phyloP scores from a whole-genome alignment of 1,140 invertebrate genomes.

The Muscidifurax raptorellus region DNA sequence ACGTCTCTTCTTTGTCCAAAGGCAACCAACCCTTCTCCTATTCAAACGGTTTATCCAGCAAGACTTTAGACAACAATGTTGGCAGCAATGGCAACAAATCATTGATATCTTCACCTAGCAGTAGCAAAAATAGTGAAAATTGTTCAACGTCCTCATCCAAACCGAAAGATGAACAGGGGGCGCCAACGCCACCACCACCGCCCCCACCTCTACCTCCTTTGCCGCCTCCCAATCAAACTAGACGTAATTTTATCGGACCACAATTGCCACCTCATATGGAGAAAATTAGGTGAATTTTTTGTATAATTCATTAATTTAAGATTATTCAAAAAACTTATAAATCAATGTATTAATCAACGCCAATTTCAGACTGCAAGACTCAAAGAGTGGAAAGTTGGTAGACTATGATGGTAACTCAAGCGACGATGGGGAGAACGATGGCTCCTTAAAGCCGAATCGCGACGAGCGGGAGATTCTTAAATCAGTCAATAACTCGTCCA shows the following conservation, averaged over 20 bases:
- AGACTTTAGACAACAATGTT: neutral
- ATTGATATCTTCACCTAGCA: constrained; percentile 51
- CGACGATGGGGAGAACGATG: constrained; percentile 67
- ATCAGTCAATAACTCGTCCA: constrained; percentile 20
- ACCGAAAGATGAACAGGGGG: constrained; percentile 20
- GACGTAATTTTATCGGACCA: constrained; percentile 66
- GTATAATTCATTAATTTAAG: neutral
- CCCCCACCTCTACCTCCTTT: constrained; percentile 26
- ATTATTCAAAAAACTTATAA: neutral
- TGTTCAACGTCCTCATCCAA: neutral
- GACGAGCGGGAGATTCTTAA: constrained; percentile 27
- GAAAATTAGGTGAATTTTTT: constrained; percentile 57
- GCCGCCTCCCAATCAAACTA: constrained; percentile 53
- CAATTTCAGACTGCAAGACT: constrained; percentile 41
- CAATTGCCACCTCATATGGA: constrained; percentile 64
- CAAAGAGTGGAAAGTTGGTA: constrained; percentile 66
- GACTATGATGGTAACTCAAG: constrained; percentile 70
- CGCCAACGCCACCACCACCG: constrained; percentile 39
- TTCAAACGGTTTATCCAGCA: constrained; percentile 44
- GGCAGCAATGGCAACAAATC: constrained; percentile 31
- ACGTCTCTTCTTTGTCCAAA: constrained; percentile 25
- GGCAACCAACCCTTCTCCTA: neutral
- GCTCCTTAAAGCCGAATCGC: neutral
- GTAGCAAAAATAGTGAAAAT: constrained; percentile 8
- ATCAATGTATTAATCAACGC: neutral